A percentile compares a stretch with the other conserved stretches of the same genome.
Evolutionary conservation across 2,888 invertebrate genomes (phyloP).

Genomic region (Dugesia japonica): DNA sequence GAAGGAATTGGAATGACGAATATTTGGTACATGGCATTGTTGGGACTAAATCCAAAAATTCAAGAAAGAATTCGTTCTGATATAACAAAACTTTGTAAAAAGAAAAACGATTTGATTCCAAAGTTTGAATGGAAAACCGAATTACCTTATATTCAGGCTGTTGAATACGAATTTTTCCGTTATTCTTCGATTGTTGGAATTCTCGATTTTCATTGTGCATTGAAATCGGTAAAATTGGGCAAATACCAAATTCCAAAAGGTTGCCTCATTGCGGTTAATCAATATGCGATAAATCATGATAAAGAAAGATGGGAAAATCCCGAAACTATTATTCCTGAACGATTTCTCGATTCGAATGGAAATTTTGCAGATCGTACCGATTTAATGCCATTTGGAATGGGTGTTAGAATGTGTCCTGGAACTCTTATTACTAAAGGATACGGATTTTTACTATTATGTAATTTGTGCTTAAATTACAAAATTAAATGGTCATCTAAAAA

Average conservation of each 20-base stretch:
- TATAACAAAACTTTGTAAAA: neutral
- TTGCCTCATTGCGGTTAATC: neutral
- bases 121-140: neutral
- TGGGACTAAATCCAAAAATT: neutral
- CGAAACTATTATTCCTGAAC: neutral
- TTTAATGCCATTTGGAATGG: conserved; percentile 2
- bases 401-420: neutral
- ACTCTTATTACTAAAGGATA: neutral
- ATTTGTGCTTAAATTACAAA: neutral
- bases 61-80: neutral
- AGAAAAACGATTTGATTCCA: neutral
- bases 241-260: conserved; percentile 5
- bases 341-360: neutral
- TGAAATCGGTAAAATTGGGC: neutral
- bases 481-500: neutral
- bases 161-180: neutral
- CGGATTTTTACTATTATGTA: neutral
- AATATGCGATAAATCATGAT: neutral
- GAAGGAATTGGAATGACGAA: neutral
- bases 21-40: conserved; percentile 3
- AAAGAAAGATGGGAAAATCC: neutral
- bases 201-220: neutral
- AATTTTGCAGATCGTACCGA: neutral
- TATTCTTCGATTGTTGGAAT: neutral
- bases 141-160: neutral